phyloP scores from a whole-genome alignment of 2,113 vertebrate genomes.

The Phainopepla nitens region DNA sequence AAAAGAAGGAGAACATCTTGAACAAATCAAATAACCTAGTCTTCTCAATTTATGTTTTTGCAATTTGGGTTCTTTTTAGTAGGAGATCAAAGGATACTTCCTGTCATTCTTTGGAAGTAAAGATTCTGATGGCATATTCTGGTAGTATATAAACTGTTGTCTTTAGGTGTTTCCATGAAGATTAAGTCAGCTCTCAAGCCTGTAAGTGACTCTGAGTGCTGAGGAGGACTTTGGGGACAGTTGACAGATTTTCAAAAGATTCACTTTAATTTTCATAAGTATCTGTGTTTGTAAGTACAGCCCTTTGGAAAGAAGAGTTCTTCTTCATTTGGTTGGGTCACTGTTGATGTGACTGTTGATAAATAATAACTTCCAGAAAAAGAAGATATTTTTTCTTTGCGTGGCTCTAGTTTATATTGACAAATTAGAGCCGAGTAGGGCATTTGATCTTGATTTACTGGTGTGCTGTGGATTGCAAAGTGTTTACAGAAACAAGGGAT shows the following conservation, averaged over 20 bases:
- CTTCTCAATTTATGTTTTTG: background rate
- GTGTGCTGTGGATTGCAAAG: background rate
- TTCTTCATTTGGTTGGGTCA: background rate
- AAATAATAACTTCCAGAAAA: background rate
- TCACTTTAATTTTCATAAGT: background rate
- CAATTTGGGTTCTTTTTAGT: background rate
- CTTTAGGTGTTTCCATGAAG: background rate
- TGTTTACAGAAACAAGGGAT: background rate
- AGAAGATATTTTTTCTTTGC: background rate
- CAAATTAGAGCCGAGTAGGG: rapidly evolving
- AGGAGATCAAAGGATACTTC: constrained; percentile 7
- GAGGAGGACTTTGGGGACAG: background rate
- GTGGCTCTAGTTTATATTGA: background rate
- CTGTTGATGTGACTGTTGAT: background rate
- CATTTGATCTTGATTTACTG: background rate
- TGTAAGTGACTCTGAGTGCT: background rate
- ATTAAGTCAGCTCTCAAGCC: background rate
- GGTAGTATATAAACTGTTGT: background rate
- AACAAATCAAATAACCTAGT: background rate
- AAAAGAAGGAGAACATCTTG: background rate
- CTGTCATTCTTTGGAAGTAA: background rate
- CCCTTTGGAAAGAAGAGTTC: background rate
- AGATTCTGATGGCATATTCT: background rate
- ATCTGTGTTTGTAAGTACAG: background rate
- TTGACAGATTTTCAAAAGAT: background rate